Percentiles rank a stretch among this genome's conserved stretches.
These are phyloP conservation scores for Dysdera silvatica DNA, from an alignment of 1,140 invertebrate species.

Conservation along the genomic window DNA sequence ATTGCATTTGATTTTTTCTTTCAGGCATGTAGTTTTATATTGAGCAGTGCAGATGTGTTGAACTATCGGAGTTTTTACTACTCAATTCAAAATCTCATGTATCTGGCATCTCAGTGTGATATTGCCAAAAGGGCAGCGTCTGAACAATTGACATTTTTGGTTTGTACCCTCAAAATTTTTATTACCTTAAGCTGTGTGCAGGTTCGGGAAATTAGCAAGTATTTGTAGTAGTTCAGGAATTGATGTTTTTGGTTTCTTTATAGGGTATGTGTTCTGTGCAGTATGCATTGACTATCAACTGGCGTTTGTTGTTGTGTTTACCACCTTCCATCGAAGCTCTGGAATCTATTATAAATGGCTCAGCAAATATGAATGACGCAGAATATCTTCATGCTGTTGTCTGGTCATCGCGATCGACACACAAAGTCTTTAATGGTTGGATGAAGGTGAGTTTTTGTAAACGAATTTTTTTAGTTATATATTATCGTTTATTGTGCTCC, in stretches of 20 bases:
- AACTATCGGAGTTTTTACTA: slow-evolving; percentile 80
- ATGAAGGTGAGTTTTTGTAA: slow-evolving; percentile 44
- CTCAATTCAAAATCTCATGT: slow-evolving; percentile 65
- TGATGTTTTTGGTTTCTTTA: slow-evolving; percentile 17
- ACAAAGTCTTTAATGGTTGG: slow-evolving; percentile 66
- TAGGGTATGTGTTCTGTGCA: slow-evolving; percentile 64
- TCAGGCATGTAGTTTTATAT: slow-evolving; percentile 79
- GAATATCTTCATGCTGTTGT: slow-evolving; percentile 61
- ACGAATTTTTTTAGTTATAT: background rate
- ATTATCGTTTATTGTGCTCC: background rate
- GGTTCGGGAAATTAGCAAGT: background rate
- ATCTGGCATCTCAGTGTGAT: slow-evolving; percentile 44
- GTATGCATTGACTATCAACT: slow-evolving; percentile 80
- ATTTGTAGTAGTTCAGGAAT: background rate
- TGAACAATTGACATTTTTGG: slow-evolving; percentile 40
- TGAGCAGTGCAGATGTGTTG: slow-evolving; percentile 79
- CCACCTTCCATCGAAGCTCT: slow-evolving; percentile 82
- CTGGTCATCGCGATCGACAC: slow-evolving; percentile 62
- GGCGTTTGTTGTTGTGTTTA: slow-evolving; percentile 68
- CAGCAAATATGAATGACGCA: slow-evolving; percentile 49
- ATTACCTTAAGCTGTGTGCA: background rate
- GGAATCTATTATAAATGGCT: slow-evolving; percentile 58
- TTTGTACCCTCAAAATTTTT: slow-evolving; percentile 26
- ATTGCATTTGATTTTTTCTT: slow-evolving; percentile 8
- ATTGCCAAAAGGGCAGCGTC: slow-evolving; percentile 32